phyloP scores from a whole-genome alignment of 2,888 invertebrate species.

The Hirtodrosophila histrioides region DNA sequence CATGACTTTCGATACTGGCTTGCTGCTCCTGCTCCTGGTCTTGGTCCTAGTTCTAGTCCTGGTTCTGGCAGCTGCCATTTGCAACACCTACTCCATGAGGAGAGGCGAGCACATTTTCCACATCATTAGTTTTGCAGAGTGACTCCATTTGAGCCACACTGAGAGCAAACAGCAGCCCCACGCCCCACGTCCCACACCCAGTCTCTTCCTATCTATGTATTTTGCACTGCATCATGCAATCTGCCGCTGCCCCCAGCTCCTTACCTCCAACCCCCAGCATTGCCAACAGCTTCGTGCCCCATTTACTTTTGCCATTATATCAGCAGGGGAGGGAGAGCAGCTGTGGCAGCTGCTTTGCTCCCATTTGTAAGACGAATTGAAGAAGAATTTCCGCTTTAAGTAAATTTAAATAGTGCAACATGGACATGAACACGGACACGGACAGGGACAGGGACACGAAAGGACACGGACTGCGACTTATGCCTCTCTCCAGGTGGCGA shows the following conservation, averaged over 20 bases:
- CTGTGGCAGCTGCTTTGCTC: constrained; percentile 35
- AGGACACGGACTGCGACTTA: neutral
- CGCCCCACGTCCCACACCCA: constrained; percentile 4
- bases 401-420: constrained; percentile 70
- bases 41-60: constrained; percentile 2
- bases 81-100: constrained; percentile 56
- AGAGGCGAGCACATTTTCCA: constrained; percentile 74
- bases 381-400: constrained; percentile 55
- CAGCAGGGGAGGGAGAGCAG: constrained; percentile 6
- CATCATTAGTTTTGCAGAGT: constrained; percentile 80
- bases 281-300: constrained; percentile 66
- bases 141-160: constrained; percentile 72
- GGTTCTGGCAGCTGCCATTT: constrained; percentile 46
- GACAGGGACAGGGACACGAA: neutral
- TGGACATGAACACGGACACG: constrained; percentile 19
- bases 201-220: neutral
- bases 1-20: constrained; percentile 45
- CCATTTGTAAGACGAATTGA: constrained; percentile 51
- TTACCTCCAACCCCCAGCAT: constrained; percentile 11
- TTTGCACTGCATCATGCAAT: constrained; percentile 50
- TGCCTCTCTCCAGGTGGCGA: constrained; percentile 53
- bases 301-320: constrained; percentile 66
- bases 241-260: constrained; percentile 1
- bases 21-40: constrained; percentile 12
- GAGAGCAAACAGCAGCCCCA: constrained; percentile 46